Evolutionary conservation across 2,888 invertebrate genomes (phyloP), one percentile per base, ranked within the genome.

Genomic region (Hydrotaea diabolus): DNA sequence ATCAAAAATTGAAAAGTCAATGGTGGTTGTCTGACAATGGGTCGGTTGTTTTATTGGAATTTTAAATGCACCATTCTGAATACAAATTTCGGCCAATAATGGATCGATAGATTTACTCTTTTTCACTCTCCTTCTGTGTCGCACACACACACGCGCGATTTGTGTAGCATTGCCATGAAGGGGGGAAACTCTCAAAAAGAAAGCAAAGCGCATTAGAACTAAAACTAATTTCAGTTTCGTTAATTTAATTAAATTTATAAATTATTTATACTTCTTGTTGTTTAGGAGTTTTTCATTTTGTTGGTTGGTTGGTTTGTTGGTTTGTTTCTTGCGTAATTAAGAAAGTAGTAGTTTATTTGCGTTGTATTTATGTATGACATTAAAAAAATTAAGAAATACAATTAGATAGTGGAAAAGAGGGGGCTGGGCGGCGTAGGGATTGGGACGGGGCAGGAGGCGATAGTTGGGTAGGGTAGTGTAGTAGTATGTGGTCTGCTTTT

Each of bases 171-270:
- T 49, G n/a, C n/a, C n/a, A 49, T 49, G n/a, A 49, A 43, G n/a
- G n/a, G 31, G 31, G 15, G 15, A 49, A 49, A 49, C 49, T 49
- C 43, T 43, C 49, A n/a, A n/a, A n/a, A 49, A 0, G 15, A 49
- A 49, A 49, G 49, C 4, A 21, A 19, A 82, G n/a, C 43, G 59
- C 49, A 69, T 36, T 21, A 77, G 53, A 39, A 76, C 72, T 72
- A 72, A 59, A 73, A 73, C 39, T 71, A 79, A 53, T 73, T 79
- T 46, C 31, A 17, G 15, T 66, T 69, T 69, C 8, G 66, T 55
- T 79, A 79, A 79, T 74, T 49, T 66, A 79, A 72, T 74, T 49
- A 55, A 79, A 72, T 64, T 59, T 66, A 76, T 73, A 78, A 62
- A 79, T 80, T 43, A 55, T 57, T 66, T 23, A 79, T 71, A 64